A percentile compares a stretch with the other conserved stretches of the same genome.
Evolutionary conservation across 2,888 invertebrate species (phyloP).

Genomic region (Quadriops clusia): DNA sequence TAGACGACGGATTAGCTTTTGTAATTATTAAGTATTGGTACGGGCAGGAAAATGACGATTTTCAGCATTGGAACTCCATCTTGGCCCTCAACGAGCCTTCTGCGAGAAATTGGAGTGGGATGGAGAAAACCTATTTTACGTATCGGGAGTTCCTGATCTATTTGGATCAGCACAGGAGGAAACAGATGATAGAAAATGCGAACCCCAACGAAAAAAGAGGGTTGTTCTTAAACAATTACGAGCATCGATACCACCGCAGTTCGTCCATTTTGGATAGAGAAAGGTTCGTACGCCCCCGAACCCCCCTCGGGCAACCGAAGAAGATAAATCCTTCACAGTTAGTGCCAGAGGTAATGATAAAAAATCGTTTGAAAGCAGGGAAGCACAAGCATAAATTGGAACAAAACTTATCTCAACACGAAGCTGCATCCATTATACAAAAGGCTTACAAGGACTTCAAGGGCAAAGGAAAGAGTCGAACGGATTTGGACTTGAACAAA

Average conservation of each 20-base stretch:
- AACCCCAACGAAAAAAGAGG: conserved; percentile 25
- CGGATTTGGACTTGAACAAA: too few species aligned
- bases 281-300: background rate
- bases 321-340: too few species aligned
- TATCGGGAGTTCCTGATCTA: conserved; percentile 57
- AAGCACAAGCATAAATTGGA: too few species aligned
- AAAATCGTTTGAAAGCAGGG: background rate
- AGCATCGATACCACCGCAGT: too few species aligned
- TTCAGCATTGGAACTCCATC: conserved; percentile 58
- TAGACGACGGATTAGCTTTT: conserved; percentile 71
- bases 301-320: conserved; percentile 8
- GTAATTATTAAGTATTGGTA: conserved; percentile 71
- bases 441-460: too few species aligned
- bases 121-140: conserved; percentile 56
- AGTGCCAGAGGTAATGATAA: conserved; percentile 12
- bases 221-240: too few species aligned
- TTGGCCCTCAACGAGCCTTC: conserved; percentile 56
- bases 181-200: conserved; percentile 37
- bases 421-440: too few species aligned
- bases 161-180: conserved; percentile 48
- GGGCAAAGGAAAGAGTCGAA: too few species aligned
- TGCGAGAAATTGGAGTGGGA: conserved; percentile 60
- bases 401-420: too few species aligned
- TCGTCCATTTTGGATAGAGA: too few species aligned
- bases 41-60: conserved; percentile 58